Base-by-base conservation (phyloP, 2,797 vertebrate species). In the Dipus sagitta region DNA sequence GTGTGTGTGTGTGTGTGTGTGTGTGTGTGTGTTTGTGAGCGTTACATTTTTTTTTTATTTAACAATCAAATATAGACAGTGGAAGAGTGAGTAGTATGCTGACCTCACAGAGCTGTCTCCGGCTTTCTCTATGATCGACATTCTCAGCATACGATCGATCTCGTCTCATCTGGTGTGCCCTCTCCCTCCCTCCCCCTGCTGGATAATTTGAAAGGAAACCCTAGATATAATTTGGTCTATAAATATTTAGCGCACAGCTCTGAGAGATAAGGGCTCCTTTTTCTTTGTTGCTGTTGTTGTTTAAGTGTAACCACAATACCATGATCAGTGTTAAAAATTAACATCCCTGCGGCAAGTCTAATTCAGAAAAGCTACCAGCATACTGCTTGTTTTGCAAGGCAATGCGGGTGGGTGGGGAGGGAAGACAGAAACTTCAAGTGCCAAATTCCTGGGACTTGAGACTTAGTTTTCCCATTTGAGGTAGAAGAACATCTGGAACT, bases 181-280 rank as follows among this genome's bases (percentile, higher is more conserved):
- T 15, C 38, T 2, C 28, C 6, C 15, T 18, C 42, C 54, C 26
- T 34, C 12, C 23, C 11, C 6, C 20, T 34, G 34, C 54, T 68
- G 86, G 67, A 34, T 82, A 78, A 32, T 86, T 93, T 93, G 52
- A 90, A 86, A 93, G 95, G 26, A 64, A 76, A 52, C 28, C 30
- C 76, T 24, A 54, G 47, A 24, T 38, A 4, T 24, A 58, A 82
- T 86, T 60, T 86, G 71, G 62, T 78, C 88, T 93, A 64, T 72
- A 83, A 70, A 83, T 47, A 77, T 80, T 91, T 18, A 42, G 18
- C 38, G 52, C 47, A 28, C 58, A 67, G 54, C 79, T 88, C 62
- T 64, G 68, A 88, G 83, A 77, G 78, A 88, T 62, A 88, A 89
- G 58, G 85, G 54, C 13, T 58, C 60, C 47, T 74, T 86, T 47